Conservation (phyloP, 2,113 vertebrate genomes). For the Glaucomys volans region DNA sequence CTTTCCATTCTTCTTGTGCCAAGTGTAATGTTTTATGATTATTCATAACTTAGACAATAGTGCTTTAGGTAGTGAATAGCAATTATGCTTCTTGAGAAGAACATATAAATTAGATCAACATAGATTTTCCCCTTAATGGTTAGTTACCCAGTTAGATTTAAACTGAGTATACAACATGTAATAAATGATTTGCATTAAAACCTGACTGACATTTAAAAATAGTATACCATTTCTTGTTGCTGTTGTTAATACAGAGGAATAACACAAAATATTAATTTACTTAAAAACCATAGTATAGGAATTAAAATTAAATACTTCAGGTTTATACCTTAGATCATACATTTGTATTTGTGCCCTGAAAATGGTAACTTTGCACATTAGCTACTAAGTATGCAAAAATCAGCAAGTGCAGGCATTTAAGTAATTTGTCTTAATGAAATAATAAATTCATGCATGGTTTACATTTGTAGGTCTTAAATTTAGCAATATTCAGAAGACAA, state of each 20-base stretch:
- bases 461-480: slow-evolving; percentile 34
- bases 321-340: slow-evolving; percentile 51
- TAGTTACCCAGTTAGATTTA: slow-evolving; percentile 89
- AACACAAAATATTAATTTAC: slow-evolving; percentile 83
- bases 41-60: slow-evolving; percentile 85
- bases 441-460: slow-evolving; percentile 43
- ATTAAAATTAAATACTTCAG: slow-evolving; percentile 82
- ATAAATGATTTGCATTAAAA: slow-evolving; percentile 88
- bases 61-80: slow-evolving; percentile 89
- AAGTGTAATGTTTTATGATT: slow-evolving; percentile 86
- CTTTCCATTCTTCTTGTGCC: slow-evolving; percentile 76
- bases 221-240: slow-evolving; percentile 30
- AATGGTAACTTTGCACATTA: slow-evolving; percentile 50
- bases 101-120: slow-evolving; percentile 89
- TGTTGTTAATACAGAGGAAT: slow-evolving; percentile 83
- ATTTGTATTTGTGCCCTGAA: slow-evolving; percentile 70
- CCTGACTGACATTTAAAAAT: slow-evolving; percentile 87
- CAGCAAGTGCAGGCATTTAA: background rate
- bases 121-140: slow-evolving; percentile 88
- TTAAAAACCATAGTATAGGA: slow-evolving; percentile 73
- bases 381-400: slow-evolving; percentile 45
- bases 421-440: slow-evolving; percentile 51
- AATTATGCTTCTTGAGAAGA: slow-evolving; percentile 89
- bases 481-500: background rate
- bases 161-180: slow-evolving; percentile 87